phyloP scores from a whole-genome alignment of 2,888 invertebrate species.

The Chrysolina oricalcia region DNA sequence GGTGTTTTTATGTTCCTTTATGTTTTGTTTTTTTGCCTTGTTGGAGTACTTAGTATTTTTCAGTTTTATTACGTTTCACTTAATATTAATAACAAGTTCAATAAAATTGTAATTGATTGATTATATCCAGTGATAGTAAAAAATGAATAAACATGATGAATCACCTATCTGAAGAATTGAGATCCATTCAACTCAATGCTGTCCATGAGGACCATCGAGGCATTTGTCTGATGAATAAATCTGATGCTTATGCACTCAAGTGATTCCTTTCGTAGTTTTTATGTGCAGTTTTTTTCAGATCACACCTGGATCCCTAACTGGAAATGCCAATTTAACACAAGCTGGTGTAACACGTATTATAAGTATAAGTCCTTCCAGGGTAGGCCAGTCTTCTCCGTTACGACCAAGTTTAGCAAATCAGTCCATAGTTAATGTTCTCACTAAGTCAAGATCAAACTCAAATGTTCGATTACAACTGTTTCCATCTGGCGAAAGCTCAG shows the following conservation, averaged over 20 bases:
- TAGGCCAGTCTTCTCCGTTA: conserved; percentile 64
- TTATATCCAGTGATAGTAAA: too few relatives aligned
- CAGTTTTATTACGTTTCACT: too few relatives aligned
- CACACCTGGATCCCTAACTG: conserved; percentile 54
- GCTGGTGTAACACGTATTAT: conserved; percentile 74
- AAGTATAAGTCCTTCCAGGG: conserved; percentile 71
- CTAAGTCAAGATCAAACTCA: conserved; percentile 63
- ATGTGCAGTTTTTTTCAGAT: conserved; percentile 55
- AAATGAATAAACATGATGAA: conserved; percentile 45
- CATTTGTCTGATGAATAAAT: conserved; percentile 62
- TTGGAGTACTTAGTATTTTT: too few relatives aligned
- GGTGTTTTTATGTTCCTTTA: too few relatives aligned
- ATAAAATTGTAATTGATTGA: conserved; percentile 3
- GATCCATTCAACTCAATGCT: conserved; percentile 63
- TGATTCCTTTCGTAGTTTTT: not conserved
- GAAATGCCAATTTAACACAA: conserved; percentile 67
- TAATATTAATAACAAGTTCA: too few relatives aligned
- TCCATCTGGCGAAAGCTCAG: conserved; percentile 58
- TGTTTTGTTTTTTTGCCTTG: too few relatives aligned
- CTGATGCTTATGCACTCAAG: not conserved
- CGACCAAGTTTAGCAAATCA: conserved; percentile 71
- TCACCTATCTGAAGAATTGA: conserved; percentile 58
- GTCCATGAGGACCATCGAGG: conserved; percentile 60
- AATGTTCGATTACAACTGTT: conserved; percentile 68
- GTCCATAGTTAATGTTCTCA: conserved; percentile 70